These are phyloP conservation scores for Phengaris alcon DNA, from an alignment of 2,888 invertebrate species.

Conservation along the genomic window DNA sequence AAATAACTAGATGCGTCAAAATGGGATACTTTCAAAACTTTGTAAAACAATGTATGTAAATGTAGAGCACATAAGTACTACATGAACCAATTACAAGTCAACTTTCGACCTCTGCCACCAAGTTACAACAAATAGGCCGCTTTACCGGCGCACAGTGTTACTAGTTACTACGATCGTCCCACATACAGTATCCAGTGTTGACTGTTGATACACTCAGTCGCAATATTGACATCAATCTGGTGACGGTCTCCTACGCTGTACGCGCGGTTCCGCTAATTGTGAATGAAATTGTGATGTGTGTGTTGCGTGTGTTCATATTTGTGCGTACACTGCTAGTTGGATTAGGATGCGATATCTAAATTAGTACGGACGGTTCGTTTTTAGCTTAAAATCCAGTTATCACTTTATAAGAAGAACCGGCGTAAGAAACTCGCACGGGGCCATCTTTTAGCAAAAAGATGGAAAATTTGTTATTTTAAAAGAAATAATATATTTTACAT, in stretches of 20 bases:
- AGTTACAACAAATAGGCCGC: slow-evolving; percentile 39
- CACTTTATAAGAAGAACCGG: too few species aligned
- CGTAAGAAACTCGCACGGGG: too few species aligned
- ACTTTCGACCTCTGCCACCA: slow-evolving; percentile 7
- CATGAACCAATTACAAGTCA: not conserved
- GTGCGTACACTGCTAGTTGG: slow-evolving; percentile 5
- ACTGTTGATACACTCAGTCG: slow-evolving; percentile 52
- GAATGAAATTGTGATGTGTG: slow-evolving; percentile 35
- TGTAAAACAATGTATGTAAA: not conserved
- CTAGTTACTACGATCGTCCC: slow-evolving; percentile 57
- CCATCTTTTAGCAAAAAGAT: too few species aligned
- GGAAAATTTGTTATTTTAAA: too few species aligned
- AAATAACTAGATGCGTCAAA: not conserved
- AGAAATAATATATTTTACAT: too few species aligned
- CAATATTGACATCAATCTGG: slow-evolving; percentile 58
- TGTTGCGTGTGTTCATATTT: slow-evolving; percentile 41
- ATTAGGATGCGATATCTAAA: not conserved
- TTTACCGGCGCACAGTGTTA: slow-evolving; percentile 61
- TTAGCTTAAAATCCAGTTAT: not conserved
- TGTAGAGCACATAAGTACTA: not conserved
- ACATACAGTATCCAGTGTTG: slow-evolving; percentile 47
- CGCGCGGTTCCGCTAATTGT: slow-evolving; percentile 44
- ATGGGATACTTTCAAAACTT: slow-evolving; percentile 34
- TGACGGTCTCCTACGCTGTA: slow-evolving; percentile 50
- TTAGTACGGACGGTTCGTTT: not conserved